phyloP scores from a whole-genome alignment of 2,113 vertebrate genomes.

The Chroicocephalus ridibundus region DNA sequence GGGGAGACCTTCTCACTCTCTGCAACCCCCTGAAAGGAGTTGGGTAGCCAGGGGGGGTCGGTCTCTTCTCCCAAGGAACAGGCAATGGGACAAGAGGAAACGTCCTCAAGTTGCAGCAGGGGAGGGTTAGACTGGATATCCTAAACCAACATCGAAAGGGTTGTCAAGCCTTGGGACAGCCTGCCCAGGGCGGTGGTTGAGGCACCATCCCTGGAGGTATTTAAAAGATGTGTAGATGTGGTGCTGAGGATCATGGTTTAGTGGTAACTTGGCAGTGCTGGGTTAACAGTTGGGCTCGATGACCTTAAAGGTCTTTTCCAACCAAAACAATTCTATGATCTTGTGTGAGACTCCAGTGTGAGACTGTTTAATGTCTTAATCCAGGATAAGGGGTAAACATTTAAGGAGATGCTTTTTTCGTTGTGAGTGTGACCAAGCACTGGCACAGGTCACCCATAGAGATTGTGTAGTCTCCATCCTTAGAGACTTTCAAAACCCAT shows the following conservation, averaged over 20 bases:
- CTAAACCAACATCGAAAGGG: too few species aligned
- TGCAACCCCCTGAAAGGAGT: too few species aligned
- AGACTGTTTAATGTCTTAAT: fast-evolving
- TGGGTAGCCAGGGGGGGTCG: too few species aligned
- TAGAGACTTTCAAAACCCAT: not conserved
- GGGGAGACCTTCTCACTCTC: too few species aligned
- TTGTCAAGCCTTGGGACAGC: too few species aligned
- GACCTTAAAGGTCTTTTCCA: not conserved
- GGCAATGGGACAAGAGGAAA: too few species aligned
- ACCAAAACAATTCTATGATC: not conserved
- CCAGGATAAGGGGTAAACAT: not conserved
- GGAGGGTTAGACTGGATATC: too few species aligned
- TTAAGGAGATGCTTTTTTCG: not conserved
- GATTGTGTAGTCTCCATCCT: not conserved
- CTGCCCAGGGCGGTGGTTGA: not conserved
- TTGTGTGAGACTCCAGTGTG: not conserved
- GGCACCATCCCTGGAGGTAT: not conserved
- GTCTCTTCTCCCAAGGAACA: too few species aligned
- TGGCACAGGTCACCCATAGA: not conserved
- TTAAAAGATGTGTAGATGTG: not conserved
- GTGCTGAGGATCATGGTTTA: not conserved
- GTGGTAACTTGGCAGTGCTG: not conserved
- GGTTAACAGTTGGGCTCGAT: not conserved
- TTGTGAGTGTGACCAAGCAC: not conserved
- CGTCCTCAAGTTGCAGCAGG: too few species aligned